Evolutionary conservation across 2,888 invertebrate species (phyloP).

Genomic region (Boloria euphrosyne): DNA sequence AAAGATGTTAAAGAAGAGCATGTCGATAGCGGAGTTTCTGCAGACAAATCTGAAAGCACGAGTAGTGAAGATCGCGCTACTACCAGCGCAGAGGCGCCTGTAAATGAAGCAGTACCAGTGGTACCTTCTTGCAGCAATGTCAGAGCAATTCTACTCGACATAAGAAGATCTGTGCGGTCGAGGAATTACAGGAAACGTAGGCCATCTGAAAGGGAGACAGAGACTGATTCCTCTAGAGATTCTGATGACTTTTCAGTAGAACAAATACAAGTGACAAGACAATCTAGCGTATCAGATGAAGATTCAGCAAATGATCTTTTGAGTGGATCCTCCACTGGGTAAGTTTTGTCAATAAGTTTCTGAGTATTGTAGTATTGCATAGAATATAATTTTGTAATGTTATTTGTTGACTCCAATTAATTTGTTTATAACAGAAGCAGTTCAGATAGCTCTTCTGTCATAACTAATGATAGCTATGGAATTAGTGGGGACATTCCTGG

Average conservation of each 20-base stretch:
- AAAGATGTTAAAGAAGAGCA: conserved; percentile 62
- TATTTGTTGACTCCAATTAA: too few species aligned
- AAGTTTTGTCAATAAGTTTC: conserved; percentile 44
- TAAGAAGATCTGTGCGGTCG: conserved; percentile 58
- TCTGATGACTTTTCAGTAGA: conserved; percentile 69
- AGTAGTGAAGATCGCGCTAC: conserved; percentile 65
- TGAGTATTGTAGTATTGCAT: not conserved
- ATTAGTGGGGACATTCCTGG: conserved; percentile 48
- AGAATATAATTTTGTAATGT: not conserved
- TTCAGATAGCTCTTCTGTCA: conserved; percentile 40
- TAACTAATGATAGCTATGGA: conserved; percentile 39
- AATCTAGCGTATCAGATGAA: conserved; percentile 54
- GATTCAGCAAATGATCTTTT: conserved; percentile 56
- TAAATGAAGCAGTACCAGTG: conserved; percentile 64
- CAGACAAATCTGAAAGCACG: conserved; percentile 75
- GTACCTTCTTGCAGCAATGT: conserved; percentile 69
- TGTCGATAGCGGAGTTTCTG: conserved; percentile 73
- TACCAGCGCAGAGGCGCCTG: conserved; percentile 53
- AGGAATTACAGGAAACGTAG: conserved; percentile 72
- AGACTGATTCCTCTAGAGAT: conserved; percentile 67
- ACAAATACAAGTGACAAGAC: conserved; percentile 48
- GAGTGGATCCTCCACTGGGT: conserved; percentile 57
- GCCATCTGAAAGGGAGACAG: conserved; percentile 66
- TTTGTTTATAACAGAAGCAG: conserved; percentile 38
- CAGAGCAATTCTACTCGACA: conserved; percentile 62